A percentile compares a stretch with the other conserved stretches of the same genome.
These are phyloP conservation scores for Hemiscyllium ocellatum DNA, from an alignment of 2,113 vertebrate genomes.

Conservation along the genomic window DNA sequence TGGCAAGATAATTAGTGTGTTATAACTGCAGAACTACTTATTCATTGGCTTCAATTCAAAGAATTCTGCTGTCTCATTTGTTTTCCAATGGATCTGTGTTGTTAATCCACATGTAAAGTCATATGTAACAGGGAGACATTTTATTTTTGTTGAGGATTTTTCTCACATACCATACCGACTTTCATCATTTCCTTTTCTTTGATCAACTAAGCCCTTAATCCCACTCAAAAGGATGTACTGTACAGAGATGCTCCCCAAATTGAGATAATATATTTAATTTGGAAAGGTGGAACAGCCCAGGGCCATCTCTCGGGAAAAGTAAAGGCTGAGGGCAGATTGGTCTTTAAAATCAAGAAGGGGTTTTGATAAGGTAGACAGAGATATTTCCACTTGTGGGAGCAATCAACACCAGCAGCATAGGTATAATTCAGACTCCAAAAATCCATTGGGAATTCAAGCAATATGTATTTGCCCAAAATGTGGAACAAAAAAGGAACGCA, in stretches of 20 bases:
- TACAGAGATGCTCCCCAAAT: not conserved
- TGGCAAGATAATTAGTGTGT: not conserved
- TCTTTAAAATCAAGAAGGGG: not conserved
- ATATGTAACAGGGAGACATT: not conserved
- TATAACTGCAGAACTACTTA: not conserved
- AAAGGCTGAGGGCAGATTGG: not conserved
- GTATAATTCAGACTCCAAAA: not conserved
- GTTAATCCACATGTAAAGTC: not conserved
- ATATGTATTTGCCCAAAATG: not conserved
- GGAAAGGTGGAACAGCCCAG: not conserved
- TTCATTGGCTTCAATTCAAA: not conserved
- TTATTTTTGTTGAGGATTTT: not conserved
- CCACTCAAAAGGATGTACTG: not conserved
- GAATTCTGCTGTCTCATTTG: not conserved
- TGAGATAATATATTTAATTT: not conserved
- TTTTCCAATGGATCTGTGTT: not conserved
- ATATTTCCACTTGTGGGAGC: not conserved
- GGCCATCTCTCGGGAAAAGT: not conserved
- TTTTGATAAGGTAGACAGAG: not conserved
- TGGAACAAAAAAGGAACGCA: not conserved
- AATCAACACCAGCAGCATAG: not conserved
- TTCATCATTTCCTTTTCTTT: not conserved
- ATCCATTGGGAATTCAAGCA: not conserved
- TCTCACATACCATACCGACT: not conserved
- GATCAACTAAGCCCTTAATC: not conserved